Base-by-base conservation (phyloP, 2,888 invertebrate species). In the Rhagonycha lutea region DNA sequence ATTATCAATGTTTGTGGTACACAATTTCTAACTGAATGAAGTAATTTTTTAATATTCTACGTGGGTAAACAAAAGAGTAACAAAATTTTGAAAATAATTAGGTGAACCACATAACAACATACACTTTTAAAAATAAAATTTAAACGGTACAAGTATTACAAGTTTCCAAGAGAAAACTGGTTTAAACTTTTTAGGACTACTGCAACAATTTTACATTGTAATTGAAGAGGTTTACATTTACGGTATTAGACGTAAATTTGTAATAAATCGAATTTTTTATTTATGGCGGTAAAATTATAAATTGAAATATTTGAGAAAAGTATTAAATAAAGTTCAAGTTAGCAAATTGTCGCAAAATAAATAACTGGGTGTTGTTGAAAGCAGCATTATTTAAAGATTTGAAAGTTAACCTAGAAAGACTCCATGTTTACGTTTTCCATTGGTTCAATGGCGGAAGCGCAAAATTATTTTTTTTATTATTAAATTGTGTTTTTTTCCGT, bases 371-470 rank as follows among this genome's bases (percentile, higher is more conserved):
- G n/a, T 47, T 47, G 47, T 47, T 32, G 32, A 12, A 47, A 47
- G 47, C 47, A 47, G 47, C 47, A 47, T 47, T 47, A 47, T 47
- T 47, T n/a, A 47, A 47, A 47, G 47, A 47, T 47, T n/a, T 47
- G 47, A 47, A 47, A 47, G 47, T 47, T 47, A 47, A 47, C 47
- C 47, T 47, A 47, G 47, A 47, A 47, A 47, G 47, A 47, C 47
- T 47, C 47, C 47, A 47, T 47, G 23, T 74, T 74, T 32, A 68
- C n/a, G 32, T 72, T 28, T 72, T 72, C 18, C 14, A 65, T 23
- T 72, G 63, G 47, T 24, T 23, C 12, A 65, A 65, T 65, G 63
- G 63, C 63, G n/a, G 63, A 65, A 65, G 24, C 26, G 26, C 23
- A 14, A 14, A 24, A 10, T 24, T 10, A 24, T 65, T 23, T 65